Base-by-base conservation (phyloP, 2,888 invertebrate species). In the Idaea dimidiata region DNA sequence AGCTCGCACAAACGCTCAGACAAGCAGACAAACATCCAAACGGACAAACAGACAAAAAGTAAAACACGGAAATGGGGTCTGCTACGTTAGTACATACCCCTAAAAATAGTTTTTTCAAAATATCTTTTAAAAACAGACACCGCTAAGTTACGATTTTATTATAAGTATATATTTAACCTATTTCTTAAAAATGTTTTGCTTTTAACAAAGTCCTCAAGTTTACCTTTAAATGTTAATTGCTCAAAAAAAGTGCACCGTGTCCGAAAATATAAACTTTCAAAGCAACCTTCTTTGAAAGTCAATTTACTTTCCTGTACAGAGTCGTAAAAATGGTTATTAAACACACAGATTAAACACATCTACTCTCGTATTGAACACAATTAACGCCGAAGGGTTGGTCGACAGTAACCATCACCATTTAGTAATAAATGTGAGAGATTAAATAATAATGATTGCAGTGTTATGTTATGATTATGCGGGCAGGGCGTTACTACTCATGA, bases 401-500 rank as follows among this genome's bases (percentile, higher is more conserved):
- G 43, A 43, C 14, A 43, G 43, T 43, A 43, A 43, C 75, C 72
- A 84, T 84, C 82, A 83, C 83, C 77, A 72, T 65, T 63, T 65
- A 64, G 76, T 78, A 78, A 83, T 87, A 86, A 87, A 87, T 83
- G 68, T 72, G 73, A 75, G 43, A 78, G 76, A 72, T 79, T 79
- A 79, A 75, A 72, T 70, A 68, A 77, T 76, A 81, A 82, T 77
- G 73, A 76, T 78, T 76, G 72, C 71, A 66, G 70, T 73, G 76
- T 43, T 43, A 72, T 73, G 76, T 43, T 43, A 72, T 63, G 65
- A 64, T 70, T 71, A 85, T 83, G 81, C 83, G 86, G 85, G 82
- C 66, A 62, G 62, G 64, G 14, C 10, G 66, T 77, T 78, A 77
- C 78, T 74, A 69, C 70, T 68, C 72, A 78, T 79, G 77, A 78